Base-by-base conservation (phyloP, 1,140 invertebrate genomes). In the Camponotus vicinus region DNA sequence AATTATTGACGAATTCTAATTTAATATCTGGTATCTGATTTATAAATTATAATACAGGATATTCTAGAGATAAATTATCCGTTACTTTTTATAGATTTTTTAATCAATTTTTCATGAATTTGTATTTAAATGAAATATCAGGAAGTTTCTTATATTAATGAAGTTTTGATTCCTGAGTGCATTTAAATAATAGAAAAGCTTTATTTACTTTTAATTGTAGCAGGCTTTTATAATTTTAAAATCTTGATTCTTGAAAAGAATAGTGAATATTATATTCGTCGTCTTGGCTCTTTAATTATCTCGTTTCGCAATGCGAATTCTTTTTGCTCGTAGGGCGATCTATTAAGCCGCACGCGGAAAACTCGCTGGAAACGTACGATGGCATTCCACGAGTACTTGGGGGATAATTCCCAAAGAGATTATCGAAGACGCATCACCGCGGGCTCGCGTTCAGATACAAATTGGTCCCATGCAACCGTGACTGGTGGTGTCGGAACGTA, bases 381-480 rank as follows among this genome's bases (percentile, higher is more conserved):
- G 32, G 34, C 15, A 70, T 85, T 82, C 52, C 57, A 76, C 75
- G 79, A 83, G 61, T 61, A 76, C 57, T 71, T 61, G 52, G 34
- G 34, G 79, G 88, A 61, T 88, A 91, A 91, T 90, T 88, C 89
- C 90, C 90, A 84, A 87, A 71, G 90, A 91, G 90, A 91, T 91
- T 90, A 90, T 91, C 89, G 89, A 91, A 91, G 90, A 91, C 90
- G 89, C 90, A 91, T 78, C 92, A 87, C 87, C 87, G 87, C 86
- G 89, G 85, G 73, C 83, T 69, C 86, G 85, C 88, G 92, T 88
- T 78, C 86, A 87, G 87, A 92, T 91, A 92, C 91, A 92, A 93
- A 93, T 93, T 92, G 93, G 88, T 90, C 91, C 85, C 91, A 75
- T 88, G 89, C 84, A 92, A 91, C 90, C 89, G 90, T 71, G 79